Conservation (phyloP, 2,888 invertebrate species). For the Cremastobaeus sp. region DNA sequence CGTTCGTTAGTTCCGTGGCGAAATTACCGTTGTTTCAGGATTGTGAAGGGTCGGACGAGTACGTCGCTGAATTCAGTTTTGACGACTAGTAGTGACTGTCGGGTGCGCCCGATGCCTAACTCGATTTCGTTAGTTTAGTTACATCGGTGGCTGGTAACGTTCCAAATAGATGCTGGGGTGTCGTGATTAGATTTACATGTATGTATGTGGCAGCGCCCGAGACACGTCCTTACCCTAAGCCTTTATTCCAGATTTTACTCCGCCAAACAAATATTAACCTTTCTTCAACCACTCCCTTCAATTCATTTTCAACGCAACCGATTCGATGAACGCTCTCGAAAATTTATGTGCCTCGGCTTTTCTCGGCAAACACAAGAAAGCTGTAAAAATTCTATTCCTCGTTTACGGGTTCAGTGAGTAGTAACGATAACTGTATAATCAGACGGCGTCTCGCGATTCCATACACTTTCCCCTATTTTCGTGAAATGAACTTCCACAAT, state of each 20-base stretch:
- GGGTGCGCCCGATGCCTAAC: conserved; percentile 71
- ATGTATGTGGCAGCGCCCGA: conserved; percentile 55
- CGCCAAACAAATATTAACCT: conserved; percentile 62
- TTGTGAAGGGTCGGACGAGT: conserved; percentile 62
- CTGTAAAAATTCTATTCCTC: conserved; percentile 9
- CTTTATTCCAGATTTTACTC: conserved; percentile 65
- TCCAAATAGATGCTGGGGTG: conserved; percentile 72
- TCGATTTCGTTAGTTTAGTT: conserved; percentile 78
- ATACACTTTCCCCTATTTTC: conserved; percentile 64
- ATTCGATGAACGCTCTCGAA: not conserved
- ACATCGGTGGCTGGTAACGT: conserved; percentile 75
- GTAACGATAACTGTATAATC: conserved; percentile 53
- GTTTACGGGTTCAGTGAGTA: conserved; percentile 29
- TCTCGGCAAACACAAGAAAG: not conserved
- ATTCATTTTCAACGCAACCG: not conserved
- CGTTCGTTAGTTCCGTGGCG: conserved; percentile 47
- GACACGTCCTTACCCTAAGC: conserved; percentile 63
- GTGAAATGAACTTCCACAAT: conserved; percentile 74
- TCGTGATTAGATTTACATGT: conserved; percentile 78
- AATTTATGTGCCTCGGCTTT: not conserved
- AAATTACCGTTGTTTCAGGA: conserved; percentile 49
- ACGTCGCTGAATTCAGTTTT: conserved; percentile 72
- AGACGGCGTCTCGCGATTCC: conserved; percentile 34
- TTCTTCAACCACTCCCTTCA: conserved; percentile 8
- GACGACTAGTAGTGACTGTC: conserved; percentile 71